Evolutionary conservation across 1,140 invertebrate species (phyloP).

Genomic region (Panagrolaimus sp.): DNA sequence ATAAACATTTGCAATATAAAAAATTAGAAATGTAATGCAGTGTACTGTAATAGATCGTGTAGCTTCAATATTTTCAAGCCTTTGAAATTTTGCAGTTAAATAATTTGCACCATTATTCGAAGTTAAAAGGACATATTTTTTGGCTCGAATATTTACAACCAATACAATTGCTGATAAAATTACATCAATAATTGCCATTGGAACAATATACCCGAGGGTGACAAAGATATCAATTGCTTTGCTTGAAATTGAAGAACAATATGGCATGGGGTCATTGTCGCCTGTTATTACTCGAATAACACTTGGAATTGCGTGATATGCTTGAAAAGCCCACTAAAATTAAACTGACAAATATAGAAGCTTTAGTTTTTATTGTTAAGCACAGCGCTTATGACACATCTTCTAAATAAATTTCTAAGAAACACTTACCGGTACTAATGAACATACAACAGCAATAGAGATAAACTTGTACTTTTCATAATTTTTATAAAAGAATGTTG

Average conservation of each 20-base stretch:
- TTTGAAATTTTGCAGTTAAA: neutral
- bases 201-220: neutral
- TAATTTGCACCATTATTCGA: neutral
- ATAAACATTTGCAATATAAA: neutral
- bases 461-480: neutral
- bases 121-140: neutral
- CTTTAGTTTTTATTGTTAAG: neutral
- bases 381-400: neutral
- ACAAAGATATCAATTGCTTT: neutral
- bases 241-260: neutral
- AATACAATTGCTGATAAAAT: neutral
- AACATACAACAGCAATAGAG: no score
- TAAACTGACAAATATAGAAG: neutral
- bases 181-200: neutral
- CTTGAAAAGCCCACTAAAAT: conserved; percentile 4
- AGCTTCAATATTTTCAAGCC: conserved; percentile 2
- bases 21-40: neutral
- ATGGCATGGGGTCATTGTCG: neutral
- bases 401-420: neutral
- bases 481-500: conserved; percentile 8
- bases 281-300: neutral
- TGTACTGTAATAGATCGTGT: neutral
- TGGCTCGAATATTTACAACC: neutral
- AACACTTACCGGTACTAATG: no score
- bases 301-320: neutral